Conservation (phyloP, 1,140 invertebrate species). For the Delia radicum region DNA sequence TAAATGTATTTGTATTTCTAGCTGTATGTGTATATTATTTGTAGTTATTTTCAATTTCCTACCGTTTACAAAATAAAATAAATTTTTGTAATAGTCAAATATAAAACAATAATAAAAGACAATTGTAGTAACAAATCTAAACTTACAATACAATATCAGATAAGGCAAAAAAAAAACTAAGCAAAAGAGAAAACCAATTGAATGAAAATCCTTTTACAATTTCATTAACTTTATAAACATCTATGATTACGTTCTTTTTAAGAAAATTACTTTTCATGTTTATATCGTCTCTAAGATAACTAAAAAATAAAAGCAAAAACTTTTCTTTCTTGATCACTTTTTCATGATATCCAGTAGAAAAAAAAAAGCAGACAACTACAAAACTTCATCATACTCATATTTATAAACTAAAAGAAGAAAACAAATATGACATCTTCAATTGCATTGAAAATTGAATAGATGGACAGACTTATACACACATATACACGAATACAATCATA, state of each 20-base stretch:
- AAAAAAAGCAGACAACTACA: background rate
- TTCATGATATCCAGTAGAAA: background rate
- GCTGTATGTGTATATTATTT: background rate
- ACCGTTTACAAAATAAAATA: background rate
- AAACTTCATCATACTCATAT: background rate
- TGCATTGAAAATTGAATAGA: background rate
- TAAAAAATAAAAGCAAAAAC: background rate
- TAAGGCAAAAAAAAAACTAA: background rate
- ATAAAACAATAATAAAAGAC: background rate
- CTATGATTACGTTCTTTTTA: conserved; percentile 7
- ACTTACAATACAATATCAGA: background rate
- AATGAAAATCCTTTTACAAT: background rate
- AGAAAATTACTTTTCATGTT: background rate
- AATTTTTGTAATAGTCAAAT: background rate
- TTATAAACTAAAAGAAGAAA: background rate
- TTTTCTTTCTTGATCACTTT: background rate
- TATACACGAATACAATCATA: background rate
- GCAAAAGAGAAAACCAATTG: background rate
- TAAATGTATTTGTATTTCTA: background rate
- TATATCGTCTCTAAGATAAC: background rate
- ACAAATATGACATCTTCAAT: conserved; percentile 18
- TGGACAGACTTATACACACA: background rate
- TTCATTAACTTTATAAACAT: conserved; percentile 15
- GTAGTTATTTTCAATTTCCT: background rate
- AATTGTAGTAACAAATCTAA: background rate